Evolutionary conservation across 2,113 vertebrate genomes (phyloP), one percentile per base, ranked within the genome.

Genomic region (Natator depressus): DNA sequence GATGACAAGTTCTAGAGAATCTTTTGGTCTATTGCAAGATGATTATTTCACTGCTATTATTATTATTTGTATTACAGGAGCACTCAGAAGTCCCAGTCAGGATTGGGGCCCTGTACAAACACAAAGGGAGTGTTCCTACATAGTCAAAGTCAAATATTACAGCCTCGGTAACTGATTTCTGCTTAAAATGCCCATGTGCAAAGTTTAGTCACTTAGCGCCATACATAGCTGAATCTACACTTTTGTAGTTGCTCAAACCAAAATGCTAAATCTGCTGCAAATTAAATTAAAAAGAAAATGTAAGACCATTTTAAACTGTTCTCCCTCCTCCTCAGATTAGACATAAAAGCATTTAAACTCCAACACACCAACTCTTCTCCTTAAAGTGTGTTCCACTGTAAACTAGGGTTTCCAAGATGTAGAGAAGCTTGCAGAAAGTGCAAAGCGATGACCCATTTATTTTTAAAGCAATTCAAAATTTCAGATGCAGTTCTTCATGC

Each of bases 261-360:
- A 95, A 1, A 1, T 25, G 86, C 24, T 94, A 92, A 95, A 94
- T 11, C 13, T 19, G 47, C 27, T 92, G 50, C 24, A 96, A 95
- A 90, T 94, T 57, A 87, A 50, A 85, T 59, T 55, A 25, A 80
- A 88, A 80, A 89, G 86, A 9, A 9, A 75, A 89, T 91, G 93
- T 65, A 62, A n/a, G 3, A 88, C 35, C 5, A 55, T 87, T 93
- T 97, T 49, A 85, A 88, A 93, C 25, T 54, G 20, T 13, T 83
- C 75, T 81, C 29, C 51, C 35, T 92, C 75, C 62, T 86, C 53
- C 75, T 89, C 72, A 50, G 55, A 82, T 89, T 95, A 82, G 89
- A 91, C 84, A 85, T 54, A 22, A 92, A 96, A 90, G 46, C 57
- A 93, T 82, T 94, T 94, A 57, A 95, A 95, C 90, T 42, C 81